A percentile compares a stretch with the other conserved stretches of the same genome.
These are phyloP conservation scores for Odobenus rosmarus DNA, from an alignment of 2,113 vertebrate genomes.

Conservation along the genomic window DNA sequence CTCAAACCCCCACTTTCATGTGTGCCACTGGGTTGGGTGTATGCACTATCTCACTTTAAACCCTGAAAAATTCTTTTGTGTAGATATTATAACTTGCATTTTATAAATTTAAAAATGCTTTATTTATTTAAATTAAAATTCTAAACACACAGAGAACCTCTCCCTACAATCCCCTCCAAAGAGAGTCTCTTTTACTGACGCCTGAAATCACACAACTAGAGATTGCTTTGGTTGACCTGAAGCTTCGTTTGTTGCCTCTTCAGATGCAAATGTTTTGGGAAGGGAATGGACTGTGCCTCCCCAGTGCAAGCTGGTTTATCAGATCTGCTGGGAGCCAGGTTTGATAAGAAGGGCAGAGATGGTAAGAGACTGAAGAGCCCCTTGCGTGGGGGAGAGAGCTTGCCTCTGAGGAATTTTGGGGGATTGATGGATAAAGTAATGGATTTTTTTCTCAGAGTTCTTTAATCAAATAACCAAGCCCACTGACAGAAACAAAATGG, in stretches of 20 bases:
- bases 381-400: neutral
- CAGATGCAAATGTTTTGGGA: neutral
- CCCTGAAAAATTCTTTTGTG: neutral
- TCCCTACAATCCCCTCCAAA: neutral
- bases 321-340: neutral
- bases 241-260: neutral
- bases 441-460: neutral
- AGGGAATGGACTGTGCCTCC: neutral
- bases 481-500: neutral
- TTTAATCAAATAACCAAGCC: neutral
- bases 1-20: neutral
- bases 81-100: neutral
- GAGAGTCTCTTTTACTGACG: neutral
- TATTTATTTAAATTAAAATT: constrained; percentile 16
- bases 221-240: neutral
- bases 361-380: neutral
- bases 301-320: neutral
- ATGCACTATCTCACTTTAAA: neutral
- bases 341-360: neutral
- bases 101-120: neutral
- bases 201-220: neutral
- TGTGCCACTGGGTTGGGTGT: neutral
- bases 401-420: neutral
- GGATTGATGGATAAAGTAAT: neutral
- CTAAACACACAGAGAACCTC: neutral